Evolutionary conservation across 1,140 invertebrate genomes (phyloP).

Genomic region (Drosophila lacteicornis): DNA sequence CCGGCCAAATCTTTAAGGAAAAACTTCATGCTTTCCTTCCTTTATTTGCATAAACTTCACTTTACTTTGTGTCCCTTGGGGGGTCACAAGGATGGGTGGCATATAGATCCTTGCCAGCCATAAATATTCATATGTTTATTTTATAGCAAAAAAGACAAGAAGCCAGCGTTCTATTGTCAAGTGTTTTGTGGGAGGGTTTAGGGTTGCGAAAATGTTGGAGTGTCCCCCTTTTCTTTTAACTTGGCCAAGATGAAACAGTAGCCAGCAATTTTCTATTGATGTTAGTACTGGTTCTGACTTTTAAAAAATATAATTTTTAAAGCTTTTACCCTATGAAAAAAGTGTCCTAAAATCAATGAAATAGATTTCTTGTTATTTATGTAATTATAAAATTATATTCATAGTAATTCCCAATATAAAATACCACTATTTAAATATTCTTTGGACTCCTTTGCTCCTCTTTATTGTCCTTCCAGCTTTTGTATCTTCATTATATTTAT

Average conservation of each 20-base stretch:
- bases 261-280: constrained; percentile 1
- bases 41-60: constrained; percentile 42
- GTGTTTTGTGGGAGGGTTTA: background rate
- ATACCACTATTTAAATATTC: background rate
- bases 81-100: background rate
- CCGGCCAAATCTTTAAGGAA: background rate
- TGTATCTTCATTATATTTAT: constrained; percentile 19
- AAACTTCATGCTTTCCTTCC: background rate
- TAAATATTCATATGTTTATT: constrained; percentile 80
- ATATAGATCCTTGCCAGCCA: constrained; percentile 33
- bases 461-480: background rate
- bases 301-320: background rate
- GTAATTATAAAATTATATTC: background rate
- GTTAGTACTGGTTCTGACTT: background rate
- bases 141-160: constrained; percentile 38
- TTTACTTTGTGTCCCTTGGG: constrained; percentile 11
- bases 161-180: background rate
- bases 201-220: no score
- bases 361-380: background rate
- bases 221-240: background rate
- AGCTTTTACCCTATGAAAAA: background rate
- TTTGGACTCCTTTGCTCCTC: no score
- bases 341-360: background rate
- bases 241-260: constrained; percentile 12
- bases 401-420: background rate